A percentile compares a stretch with the other conserved stretches of the same genome.
phyloP scores from a whole-genome alignment of 2,113 vertebrate genomes.

The Corythornis cristatus region DNA sequence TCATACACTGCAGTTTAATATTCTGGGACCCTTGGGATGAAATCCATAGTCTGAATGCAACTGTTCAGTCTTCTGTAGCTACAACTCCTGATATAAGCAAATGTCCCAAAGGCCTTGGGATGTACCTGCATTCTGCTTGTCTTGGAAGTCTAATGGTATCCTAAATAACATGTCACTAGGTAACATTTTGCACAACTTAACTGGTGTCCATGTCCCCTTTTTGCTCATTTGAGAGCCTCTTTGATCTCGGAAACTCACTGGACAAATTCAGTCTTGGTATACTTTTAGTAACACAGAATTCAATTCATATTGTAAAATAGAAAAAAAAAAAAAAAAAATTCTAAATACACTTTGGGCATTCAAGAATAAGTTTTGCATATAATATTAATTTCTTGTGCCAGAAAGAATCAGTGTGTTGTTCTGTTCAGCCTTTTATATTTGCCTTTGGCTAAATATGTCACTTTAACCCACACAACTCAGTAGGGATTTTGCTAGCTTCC shows the following conservation, averaged over 20 bases:
- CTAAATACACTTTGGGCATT: not conserved
- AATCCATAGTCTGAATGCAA: not conserved
- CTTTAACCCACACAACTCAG: not conserved
- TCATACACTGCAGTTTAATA: accelerated
- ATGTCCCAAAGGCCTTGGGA: not conserved
- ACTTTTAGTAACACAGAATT: not conserved
- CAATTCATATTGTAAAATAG: not conserved
- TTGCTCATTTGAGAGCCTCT: accelerated
- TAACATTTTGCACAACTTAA: not conserved
- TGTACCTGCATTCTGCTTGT: not conserved
- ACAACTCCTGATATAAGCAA: not conserved
- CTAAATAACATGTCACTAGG: not conserved
- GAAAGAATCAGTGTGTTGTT: not conserved
- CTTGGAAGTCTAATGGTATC: not conserved
- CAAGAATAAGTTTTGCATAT: not conserved
- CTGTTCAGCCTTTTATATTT: not conserved
- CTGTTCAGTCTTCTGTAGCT: not conserved
- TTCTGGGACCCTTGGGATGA: not conserved
- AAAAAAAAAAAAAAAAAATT: not conserved
- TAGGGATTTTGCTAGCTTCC: not conserved
- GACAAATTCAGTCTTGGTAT: not conserved
- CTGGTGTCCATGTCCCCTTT: accelerated
- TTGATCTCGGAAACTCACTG: not conserved
- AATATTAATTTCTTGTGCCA: not conserved
- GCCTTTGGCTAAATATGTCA: not conserved